Evolutionary conservation across 1,140 invertebrate species (phyloP), one percentile per base, ranked within the genome.

Genomic region (Tetramorium alpestre): DNA sequence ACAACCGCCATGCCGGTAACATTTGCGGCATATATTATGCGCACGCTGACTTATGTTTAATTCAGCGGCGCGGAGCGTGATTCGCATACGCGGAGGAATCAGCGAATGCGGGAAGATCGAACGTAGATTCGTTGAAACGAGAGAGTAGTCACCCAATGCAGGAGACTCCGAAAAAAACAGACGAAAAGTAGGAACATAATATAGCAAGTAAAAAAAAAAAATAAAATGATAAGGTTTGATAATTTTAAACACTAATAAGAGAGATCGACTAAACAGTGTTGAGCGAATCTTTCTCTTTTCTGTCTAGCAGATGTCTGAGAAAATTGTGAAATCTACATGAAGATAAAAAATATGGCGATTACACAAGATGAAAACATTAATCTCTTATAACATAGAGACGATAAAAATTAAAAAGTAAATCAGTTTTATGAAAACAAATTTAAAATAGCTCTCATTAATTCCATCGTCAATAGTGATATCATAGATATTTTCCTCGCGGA

Each of bases 41-140:
- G 86, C 86, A 76, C 38, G 64, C 86, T 91, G 87, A 92, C 91
- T 93, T 93, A 93, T 93, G 92, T 92, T 92, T 93, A 93, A 93
- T 93, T 93, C 92, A 93, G 91, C 88, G 91, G 86, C 86, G 90
- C 87, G 87, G 70, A 87, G 87, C 90, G 90, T 88, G 87, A 86
- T 58, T 89, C 87, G 90, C 88, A 90, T 90, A 91, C 82, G 81
- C 77, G 87, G 81, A 88, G 76, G 89, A 90, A 58, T 81, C 86
- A 47, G 76, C 58, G 64, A 86, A 91, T 81, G 82, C 82, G 81
- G 76, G 62, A 84, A 92, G 91, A 92, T 93, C 89, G 87, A 91
- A 80, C 89, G 58, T 77, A 91, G 91, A 92, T 92, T 92, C 78
- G 85, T 85, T 72, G 76, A 67, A 70, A 90, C 82, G 86, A 84